Evolutionary conservation across 2,113 vertebrate species (phyloP).

Genomic region (Chionis minor): DNA sequence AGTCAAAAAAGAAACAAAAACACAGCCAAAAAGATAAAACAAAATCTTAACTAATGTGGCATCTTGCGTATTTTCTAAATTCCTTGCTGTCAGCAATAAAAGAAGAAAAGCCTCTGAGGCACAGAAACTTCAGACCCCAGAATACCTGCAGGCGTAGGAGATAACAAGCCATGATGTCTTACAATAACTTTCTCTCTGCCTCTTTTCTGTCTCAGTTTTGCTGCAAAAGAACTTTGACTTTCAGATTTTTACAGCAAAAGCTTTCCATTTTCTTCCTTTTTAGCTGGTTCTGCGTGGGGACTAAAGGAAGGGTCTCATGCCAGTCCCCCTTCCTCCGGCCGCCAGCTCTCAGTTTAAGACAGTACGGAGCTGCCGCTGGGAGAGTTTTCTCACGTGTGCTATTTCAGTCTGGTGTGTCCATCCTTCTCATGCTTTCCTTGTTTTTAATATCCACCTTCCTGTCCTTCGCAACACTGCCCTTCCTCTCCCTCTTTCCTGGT

Average conservation of each 20-base stretch:
- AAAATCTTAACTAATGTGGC: neutral
- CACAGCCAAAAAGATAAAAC: constrained; percentile 13
- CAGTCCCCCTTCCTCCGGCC: neutral
- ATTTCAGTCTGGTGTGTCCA: constrained; percentile 5
- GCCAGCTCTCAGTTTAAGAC: neutral
- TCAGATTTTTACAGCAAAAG: accelerated
- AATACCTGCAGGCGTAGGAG: neutral
- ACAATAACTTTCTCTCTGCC: neutral
- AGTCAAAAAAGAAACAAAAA: neutral
- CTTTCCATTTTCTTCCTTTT: neutral
- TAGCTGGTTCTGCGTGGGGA: neutral
- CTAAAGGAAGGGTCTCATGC: neutral
- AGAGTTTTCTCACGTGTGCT: constrained; percentile 6
- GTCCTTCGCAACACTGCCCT: constrained; percentile 13
- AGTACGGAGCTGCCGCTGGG: neutral
- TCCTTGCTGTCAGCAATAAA: constrained; percentile 9
- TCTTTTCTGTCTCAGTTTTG: neutral
- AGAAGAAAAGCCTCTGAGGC: neutral
- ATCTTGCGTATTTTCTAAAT: constrained; percentile 9
- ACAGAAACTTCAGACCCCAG: neutral
- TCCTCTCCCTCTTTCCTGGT: constrained; percentile 50
- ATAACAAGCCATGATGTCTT: neutral
- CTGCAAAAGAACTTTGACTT: neutral
- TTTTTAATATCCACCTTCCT: constrained; percentile 35
- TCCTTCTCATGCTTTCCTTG: constrained; percentile 9